phyloP scores from a whole-genome alignment of 2,888 invertebrate species.

The Drosophila testacea region DNA sequence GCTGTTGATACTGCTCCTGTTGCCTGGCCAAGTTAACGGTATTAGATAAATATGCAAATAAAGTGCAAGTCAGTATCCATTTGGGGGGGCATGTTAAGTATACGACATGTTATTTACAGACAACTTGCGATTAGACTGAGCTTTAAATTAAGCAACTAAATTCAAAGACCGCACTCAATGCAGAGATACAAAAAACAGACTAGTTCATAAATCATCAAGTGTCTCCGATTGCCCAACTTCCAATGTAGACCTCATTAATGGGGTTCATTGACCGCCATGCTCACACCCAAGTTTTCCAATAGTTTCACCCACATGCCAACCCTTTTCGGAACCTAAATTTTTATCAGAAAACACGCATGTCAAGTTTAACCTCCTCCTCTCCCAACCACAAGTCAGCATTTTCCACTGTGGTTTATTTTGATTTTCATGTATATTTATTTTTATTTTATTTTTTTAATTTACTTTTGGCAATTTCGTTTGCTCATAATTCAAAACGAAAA shows the following conservation, averaged over 20 bases:
- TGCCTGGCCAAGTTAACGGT: conserved; percentile 54
- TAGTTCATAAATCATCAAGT: conserved; percentile 59
- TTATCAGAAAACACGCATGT: conserved; percentile 68
- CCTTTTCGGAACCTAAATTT: conserved; percentile 46
- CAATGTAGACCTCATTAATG: conserved; percentile 35
- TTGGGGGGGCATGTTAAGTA: conserved; percentile 45
- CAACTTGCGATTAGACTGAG: conserved; percentile 51
- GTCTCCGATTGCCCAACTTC: conserved; percentile 13
- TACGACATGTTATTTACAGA: conserved; percentile 62
- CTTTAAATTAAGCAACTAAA: conserved; percentile 39
- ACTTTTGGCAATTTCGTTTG: conserved; percentile 47
- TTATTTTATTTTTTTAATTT: conserved; percentile 60
- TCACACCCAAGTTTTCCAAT: conserved; percentile 21
- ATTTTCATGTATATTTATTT: conserved; percentile 16
- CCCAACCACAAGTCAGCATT: conserved; percentile 16
- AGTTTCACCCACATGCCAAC: conserved; percentile 33
- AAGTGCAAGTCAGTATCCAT: conserved; percentile 51
- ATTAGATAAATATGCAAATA: conserved; percentile 79
- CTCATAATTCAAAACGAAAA: conserved; percentile 73
- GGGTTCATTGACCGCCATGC: conserved; percentile 47
- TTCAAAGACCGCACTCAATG: conserved; percentile 16
- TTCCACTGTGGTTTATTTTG: conserved; percentile 38
- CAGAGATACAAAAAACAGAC: conserved; percentile 18
- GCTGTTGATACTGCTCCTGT: conserved; percentile 51
- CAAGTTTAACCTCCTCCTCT: conserved; percentile 39